These are phyloP conservation scores for Pseudomugil tenellus DNA, from an alignment of 2,797 vertebrate genomes.

Conservation along the genomic window DNA sequence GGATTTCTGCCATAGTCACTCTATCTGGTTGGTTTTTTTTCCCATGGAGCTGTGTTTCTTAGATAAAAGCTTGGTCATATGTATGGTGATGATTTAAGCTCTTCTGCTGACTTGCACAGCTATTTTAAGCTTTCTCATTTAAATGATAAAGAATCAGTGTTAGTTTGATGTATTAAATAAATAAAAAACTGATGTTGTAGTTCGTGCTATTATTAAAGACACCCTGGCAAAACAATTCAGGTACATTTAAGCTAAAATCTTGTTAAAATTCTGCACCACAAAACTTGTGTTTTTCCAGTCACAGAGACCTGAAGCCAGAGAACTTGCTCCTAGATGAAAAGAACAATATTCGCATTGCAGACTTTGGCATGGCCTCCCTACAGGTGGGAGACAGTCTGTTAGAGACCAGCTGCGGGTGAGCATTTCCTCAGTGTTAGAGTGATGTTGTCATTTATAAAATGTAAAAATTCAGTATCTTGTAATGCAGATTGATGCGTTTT, in stretches of 20 bases:
- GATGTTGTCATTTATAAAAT: background rate
- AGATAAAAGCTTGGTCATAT: constrained; percentile 9
- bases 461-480: constrained; percentile 3
- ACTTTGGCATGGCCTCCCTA: constrained; percentile 95
- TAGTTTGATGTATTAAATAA: constrained; percentile 5
- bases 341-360: constrained; percentile 94
- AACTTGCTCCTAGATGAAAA: constrained; percentile 94
- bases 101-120: background rate
- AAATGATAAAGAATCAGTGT: constrained; percentile 7
- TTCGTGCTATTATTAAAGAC: constrained; percentile 1
- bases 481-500: background rate
- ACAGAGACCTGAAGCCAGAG: constrained; percentile 94
- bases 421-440: constrained; percentile 36
- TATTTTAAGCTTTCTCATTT: constrained; percentile 5
- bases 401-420: constrained; percentile 95
- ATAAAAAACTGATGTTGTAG: background rate
- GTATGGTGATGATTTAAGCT: constrained; percentile 1
- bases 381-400: constrained; percentile 95
- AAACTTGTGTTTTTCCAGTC: constrained; percentile 80
- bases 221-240: constrained; percentile 2
- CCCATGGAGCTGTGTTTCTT: constrained; percentile 2
- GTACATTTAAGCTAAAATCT: background rate
- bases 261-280: no score
- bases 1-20: constrained; percentile 95
- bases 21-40: constrained; percentile 87